Conservation (phyloP, 2,113 vertebrate species). For the Lasiurus cinereus region DNA sequence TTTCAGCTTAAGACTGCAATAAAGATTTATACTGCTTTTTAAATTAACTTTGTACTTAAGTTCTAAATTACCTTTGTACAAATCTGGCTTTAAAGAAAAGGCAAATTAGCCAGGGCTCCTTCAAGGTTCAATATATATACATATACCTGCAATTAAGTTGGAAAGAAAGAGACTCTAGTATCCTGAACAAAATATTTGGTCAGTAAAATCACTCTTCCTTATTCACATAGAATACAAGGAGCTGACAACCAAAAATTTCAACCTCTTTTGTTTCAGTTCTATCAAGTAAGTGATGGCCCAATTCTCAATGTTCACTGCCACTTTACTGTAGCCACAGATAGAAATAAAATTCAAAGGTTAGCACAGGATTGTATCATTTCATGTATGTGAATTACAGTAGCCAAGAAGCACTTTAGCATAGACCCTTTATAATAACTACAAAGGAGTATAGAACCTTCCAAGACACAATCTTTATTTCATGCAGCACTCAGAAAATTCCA, state of each 20-base stretch:
- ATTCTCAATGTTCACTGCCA: not conserved
- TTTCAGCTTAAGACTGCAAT: not conserved
- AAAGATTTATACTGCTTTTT: not conserved
- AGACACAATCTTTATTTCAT: not conserved
- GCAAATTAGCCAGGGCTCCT: not conserved
- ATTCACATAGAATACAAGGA: not conserved
- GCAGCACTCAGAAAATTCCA: conserved; percentile 16
- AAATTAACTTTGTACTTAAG: not conserved
- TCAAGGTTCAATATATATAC: not conserved
- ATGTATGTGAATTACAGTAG: not conserved
- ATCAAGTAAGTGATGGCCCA: not conserved
- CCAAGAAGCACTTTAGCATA: not conserved
- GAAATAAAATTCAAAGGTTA: not conserved
- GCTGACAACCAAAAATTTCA: not conserved
- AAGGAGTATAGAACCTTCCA: not conserved
- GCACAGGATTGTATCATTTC: not conserved
- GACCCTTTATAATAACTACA: not conserved
- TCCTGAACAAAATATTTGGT: not conserved
- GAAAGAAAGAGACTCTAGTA: not conserved
- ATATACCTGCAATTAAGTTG: not conserved
- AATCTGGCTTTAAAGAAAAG: conserved; percentile 17
- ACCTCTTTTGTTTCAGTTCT: not conserved
- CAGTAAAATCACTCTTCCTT: not conserved
- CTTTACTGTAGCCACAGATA: not conserved
- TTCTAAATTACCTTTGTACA: not conserved